Base-by-base conservation (phyloP, 1,140 invertebrate species). In the Ladona fulva region DNA sequence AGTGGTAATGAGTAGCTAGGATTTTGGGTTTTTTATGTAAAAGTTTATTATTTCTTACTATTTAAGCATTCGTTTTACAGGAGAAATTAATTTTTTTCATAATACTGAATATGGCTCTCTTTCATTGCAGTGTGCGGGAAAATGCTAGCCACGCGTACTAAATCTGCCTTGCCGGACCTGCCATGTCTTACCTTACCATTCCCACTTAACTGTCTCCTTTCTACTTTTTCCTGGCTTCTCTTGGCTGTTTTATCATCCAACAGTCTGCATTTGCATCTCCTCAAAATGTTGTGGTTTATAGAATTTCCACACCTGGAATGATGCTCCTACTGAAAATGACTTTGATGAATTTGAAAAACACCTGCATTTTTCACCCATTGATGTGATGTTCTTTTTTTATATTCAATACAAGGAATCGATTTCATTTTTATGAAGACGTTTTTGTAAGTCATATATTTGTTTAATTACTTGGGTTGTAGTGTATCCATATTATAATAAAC, bases 121-220 rank as follows among this genome's bases (percentile, higher is more conserved):
- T 37, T 66, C 24, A 19, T 79, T 79, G 14, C 79, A 79, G 79
- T 78, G 79, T 79, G 14, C 77, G 77, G 29, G 79, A 79, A 29
- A 79, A 79, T 74, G 73, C 76, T 25, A 37, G 24, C 42, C 29
- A 42, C 42, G 42, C 12, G 52, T 77, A 59, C 42, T 77, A 25
- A 77, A 59, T 22, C 22, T n/a, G 52, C n/a, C 14, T 66, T 66
- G 52, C 52, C 52, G n/a, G 52, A 22, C 52, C 52, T 66, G 52
- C 52, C 52, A 66, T 22, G n/a, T 66, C 52, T 66, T 66, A 66
- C 52, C 52, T 66, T 66, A 22, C 52, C 52, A 66, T 66, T 66
- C 52, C 52, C 52, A 6, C 1, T 66, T 19, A 66, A 66, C 14
- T 66, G 16, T 22, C 52, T 66, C n/a, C 14, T 66, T 22, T 22